A percentile compares a stretch with the other conserved stretches of the same genome.
Evolutionary conservation across 2,888 invertebrate species (phyloP).

Genomic region (Leistus spinibarbis): DNA sequence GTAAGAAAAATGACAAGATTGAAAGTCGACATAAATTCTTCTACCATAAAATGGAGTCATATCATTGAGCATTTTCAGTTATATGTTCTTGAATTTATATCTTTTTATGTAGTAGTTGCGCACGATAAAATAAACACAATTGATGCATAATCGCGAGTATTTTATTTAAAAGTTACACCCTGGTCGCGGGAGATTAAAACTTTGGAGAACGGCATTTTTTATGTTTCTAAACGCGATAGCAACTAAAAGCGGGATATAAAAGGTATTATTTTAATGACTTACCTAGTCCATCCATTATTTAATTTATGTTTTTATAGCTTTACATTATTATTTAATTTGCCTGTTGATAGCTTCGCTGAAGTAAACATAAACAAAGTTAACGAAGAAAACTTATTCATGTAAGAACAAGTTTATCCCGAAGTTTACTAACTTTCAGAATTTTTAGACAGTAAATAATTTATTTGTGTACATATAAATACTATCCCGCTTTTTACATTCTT

Average conservation of each 20-base stretch:
- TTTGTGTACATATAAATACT: too few species aligned
- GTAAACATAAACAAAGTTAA: too few species aligned
- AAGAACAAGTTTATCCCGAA: too few species aligned
- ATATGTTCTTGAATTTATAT: neutral
- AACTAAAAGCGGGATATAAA: neutral
- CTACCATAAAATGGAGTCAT: neutral
- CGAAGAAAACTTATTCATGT: too few species aligned
- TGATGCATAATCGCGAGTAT: neutral
- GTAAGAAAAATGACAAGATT: neutral
- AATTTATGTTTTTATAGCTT: neutral
- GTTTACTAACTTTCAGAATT: too few species aligned
- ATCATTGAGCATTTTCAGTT: neutral
- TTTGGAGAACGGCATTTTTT: neutral
- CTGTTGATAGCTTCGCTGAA: too few species aligned
- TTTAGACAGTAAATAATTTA: too few species aligned
- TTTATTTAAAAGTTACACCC: neutral
- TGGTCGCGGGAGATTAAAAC: neutral
- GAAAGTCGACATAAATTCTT: neutral
- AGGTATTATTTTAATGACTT: neutral
- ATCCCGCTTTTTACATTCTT: too few species aligned
- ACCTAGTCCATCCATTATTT: neutral
- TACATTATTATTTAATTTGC: too few species aligned
- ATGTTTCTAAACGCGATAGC: neutral
- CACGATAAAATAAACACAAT: neutral
- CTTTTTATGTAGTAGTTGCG: neutral